Evolutionary conservation across 2,797 vertebrate genomes (phyloP).

Genomic region (Nyctibius grandis): DNA sequence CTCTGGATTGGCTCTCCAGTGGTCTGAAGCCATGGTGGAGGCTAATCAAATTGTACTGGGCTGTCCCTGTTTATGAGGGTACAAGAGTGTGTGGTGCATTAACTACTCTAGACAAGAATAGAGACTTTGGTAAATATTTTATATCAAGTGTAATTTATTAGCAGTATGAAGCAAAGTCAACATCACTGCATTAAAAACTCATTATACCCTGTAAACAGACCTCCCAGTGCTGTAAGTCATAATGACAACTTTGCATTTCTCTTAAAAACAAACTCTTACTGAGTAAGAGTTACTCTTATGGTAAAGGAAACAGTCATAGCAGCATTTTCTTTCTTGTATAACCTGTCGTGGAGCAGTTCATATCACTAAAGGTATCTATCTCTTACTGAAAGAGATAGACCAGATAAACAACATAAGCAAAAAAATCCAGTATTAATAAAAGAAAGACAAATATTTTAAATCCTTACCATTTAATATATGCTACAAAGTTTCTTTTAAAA

Average conservation of each 20-base stretch:
- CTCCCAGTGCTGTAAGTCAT: conserved; percentile 51
- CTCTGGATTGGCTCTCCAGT: background rate
- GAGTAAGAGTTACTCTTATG: too few relatives aligned
- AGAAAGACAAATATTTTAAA: conserved; percentile 71
- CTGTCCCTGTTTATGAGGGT: background rate
- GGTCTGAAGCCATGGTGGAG: background rate
- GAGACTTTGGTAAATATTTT: conserved; percentile 44
- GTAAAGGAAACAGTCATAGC: conserved; percentile 34
- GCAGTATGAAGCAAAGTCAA: conserved; percentile 78
- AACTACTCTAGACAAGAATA: background rate
- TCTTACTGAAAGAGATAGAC: conserved; percentile 40
- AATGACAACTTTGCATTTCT: conserved; percentile 15
- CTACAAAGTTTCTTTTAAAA: conserved; percentile 74
- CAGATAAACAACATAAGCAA: conserved; percentile 73
- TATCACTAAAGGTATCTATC: conserved; percentile 23
- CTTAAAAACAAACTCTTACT: conserved; percentile 38
- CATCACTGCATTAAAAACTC: conserved; percentile 73
- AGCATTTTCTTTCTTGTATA: conserved; percentile 43
- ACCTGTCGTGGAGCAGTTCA: background rate
- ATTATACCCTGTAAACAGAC: conserved; percentile 60
- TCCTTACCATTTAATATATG: conserved; percentile 63
- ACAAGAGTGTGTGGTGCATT: background rate
- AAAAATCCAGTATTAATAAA: conserved; percentile 79
- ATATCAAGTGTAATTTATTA: conserved; percentile 82
- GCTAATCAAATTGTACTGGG: background rate